These are phyloP conservation scores for Elgaria multicarinata DNA, from an alignment of 2,113 vertebrate species.

Conservation along the genomic window DNA sequence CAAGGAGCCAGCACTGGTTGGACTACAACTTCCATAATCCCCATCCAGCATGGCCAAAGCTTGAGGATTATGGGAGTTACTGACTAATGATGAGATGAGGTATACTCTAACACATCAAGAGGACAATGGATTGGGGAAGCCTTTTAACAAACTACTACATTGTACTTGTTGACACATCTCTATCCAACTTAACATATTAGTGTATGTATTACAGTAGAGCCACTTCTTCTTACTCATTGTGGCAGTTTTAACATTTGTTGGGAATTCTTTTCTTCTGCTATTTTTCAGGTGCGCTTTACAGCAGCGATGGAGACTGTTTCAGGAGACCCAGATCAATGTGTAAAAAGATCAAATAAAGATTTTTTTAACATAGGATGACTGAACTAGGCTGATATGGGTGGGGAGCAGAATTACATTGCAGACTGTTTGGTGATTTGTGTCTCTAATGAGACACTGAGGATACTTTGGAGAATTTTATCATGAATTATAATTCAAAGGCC, in stretches of 20 bases:
- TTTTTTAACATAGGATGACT: neutral
- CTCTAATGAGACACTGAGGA: neutral
- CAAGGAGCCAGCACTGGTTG: no score
- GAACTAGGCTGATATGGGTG: neutral
- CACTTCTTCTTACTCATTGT: neutral
- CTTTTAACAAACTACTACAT: neutral
- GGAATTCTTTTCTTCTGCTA: neutral
- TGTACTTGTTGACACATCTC: neutral
- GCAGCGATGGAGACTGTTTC: conserved; percentile 9
- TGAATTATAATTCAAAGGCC: neutral
- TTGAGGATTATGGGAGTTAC: neutral
- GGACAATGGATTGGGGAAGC: neutral
- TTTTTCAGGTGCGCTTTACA: neutral
- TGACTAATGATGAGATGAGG: neutral
- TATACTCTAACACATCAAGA: neutral
- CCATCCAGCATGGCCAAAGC: neutral
- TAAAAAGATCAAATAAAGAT: conserved; percentile 14
- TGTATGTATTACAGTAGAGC: no score
- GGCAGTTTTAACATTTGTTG: neutral
- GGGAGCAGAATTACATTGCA: neutral
- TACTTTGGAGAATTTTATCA: neutral
- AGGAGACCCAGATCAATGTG: conserved; percentile 12
- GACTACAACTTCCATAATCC: neutral
- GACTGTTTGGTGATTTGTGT: conserved; percentile 37
- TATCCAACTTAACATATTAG: no score